Evolutionary conservation across 1,140 invertebrate species (phyloP).

Genomic region (Thrips palmi): DNA sequence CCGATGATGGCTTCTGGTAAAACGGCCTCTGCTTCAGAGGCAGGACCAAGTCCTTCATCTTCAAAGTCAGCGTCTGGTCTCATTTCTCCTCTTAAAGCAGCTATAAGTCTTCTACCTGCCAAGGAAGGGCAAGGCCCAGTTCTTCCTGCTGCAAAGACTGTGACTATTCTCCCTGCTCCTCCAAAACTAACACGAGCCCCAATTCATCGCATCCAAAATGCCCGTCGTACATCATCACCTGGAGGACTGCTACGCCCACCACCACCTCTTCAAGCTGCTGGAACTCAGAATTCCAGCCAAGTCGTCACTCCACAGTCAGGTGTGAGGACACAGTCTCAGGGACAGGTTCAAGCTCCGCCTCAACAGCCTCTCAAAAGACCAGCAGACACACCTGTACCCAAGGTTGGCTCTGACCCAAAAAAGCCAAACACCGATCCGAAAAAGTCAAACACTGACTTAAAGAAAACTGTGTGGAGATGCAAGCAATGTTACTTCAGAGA

Average conservation of each 20-base stretch:
- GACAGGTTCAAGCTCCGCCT: no score
- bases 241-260: conserved; percentile 17
- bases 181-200: conserved; percentile 13
- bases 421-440: no score
- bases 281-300: conserved; percentile 16
- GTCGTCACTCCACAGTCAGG: not conserved
- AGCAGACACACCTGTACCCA: no score
- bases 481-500: conserved; percentile 67
- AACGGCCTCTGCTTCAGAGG: conserved; percentile 12
- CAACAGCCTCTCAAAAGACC: no score
- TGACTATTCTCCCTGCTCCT: no score
- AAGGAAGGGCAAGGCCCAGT: no score
- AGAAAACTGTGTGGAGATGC: conserved; percentile 54
- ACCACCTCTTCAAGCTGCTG: conserved; percentile 20
- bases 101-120: no score
- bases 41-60: conserved; percentile 11
- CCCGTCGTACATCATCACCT: no score
- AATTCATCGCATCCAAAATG: not conserved
- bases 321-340: not conserved
- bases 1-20: conserved; percentile 17
- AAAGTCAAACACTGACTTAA: conserved; percentile 20
- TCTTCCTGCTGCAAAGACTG: no score
- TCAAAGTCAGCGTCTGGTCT: no score
- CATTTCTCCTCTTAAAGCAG: no score
- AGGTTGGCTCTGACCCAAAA: no score